These are phyloP conservation scores for Sclerurus mexicanus DNA, from an alignment of 2,113 vertebrate genomes.

Conservation along the genomic window DNA sequence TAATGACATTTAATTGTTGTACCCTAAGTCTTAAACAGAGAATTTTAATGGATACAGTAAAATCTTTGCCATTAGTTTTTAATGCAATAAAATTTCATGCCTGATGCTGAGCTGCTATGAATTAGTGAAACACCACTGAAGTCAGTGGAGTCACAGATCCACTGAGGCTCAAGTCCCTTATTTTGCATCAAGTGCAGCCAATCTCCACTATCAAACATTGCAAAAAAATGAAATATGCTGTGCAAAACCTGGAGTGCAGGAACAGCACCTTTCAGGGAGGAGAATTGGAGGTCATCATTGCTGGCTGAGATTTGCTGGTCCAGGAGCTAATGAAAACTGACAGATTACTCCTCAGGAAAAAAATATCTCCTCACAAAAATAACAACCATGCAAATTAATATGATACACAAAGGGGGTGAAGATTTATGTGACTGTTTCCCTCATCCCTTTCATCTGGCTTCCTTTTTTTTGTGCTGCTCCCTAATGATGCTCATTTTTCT, in stretches of 20 bases:
- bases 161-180: not conserved
- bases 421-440: slow-evolving; percentile 10
- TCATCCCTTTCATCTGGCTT: not conserved
- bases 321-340: slow-evolving; percentile 27
- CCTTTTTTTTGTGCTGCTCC: not conserved
- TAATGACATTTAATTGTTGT: slow-evolving; percentile 1
- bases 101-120: not conserved
- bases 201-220: not conserved
- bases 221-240: not conserved
- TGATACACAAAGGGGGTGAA: not conserved
- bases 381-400: slow-evolving; percentile 38
- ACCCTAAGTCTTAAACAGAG: not conserved
- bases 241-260: not conserved
- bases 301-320: not conserved
- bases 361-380: not conserved
- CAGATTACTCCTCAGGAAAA: slow-evolving; percentile 7
- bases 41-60: not conserved
- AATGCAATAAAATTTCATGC: not conserved
- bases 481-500: slow-evolving; percentile 35
- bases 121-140: not conserved
- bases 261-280: not conserved
- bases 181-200: not conserved
- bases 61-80: not conserved
- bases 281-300: not conserved
- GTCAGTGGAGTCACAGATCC: not conserved